Evolutionary conservation across 1,140 invertebrate genomes (phyloP).

Genomic region (Trichonephila clavata): DNA sequence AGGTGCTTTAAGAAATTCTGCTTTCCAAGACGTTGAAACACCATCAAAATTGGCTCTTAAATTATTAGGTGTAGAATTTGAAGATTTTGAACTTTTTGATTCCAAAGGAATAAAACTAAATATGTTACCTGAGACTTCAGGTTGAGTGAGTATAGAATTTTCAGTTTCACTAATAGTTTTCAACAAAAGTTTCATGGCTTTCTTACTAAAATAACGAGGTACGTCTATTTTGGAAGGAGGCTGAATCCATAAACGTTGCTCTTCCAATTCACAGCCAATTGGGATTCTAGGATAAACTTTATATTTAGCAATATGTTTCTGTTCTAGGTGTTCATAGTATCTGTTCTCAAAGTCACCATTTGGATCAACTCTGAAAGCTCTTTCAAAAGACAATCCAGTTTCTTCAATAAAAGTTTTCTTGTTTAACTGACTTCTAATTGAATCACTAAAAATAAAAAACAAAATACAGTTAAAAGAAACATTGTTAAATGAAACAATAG

Average conservation of each 20-base stretch:
- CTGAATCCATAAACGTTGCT: background rate
- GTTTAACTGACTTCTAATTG: conserved; percentile 51
- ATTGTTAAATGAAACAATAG: background rate
- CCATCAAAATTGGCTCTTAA: conserved; percentile 52
- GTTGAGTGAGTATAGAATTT: background rate
- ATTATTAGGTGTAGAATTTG: background rate
- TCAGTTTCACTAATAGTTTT: conserved; percentile 17
- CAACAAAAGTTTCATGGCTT: conserved; percentile 25
- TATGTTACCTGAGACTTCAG: background rate
- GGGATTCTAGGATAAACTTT: conserved; percentile 36
- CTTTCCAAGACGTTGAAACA: conserved; percentile 61
- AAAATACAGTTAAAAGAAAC: background rate
- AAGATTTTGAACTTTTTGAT: background rate
- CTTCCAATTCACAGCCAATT: conserved; percentile 2
- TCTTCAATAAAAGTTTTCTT: conserved; percentile 77
- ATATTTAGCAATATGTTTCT: conserved; percentile 71
- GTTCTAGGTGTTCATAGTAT: conserved; percentile 69
- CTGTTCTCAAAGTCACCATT: conserved; percentile 75
- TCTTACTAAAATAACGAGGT: conserved; percentile 64
- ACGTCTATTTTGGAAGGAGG: background rate
- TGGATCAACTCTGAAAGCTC: conserved; percentile 75
- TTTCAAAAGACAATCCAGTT: conserved; percentile 75
- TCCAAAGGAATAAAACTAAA: conserved; percentile 13
- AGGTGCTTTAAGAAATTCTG: background rate
- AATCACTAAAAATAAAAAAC: conserved; percentile 55